These are phyloP conservation scores for Penaeus monodon DNA, from an alignment of 2,888 invertebrate species.

Conservation along the genomic window DNA sequence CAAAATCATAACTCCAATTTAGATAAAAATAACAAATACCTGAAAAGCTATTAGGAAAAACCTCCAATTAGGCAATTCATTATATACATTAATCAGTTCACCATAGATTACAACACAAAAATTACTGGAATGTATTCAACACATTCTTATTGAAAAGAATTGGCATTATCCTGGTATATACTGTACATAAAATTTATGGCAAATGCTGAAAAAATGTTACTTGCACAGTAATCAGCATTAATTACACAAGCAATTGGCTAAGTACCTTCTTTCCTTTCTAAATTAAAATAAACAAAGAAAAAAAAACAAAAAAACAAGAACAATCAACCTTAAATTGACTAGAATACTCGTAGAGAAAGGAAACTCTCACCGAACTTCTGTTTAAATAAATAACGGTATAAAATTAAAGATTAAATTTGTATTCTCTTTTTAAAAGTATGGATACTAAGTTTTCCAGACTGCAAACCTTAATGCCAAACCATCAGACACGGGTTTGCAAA, in stretches of 20 bases:
- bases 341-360: constrained; percentile 13
- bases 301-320: neutral
- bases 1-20: too few species aligned
- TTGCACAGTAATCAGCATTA: too few species aligned
- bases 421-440: neutral
- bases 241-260: too few species aligned
- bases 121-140: constrained; percentile 6
- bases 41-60: neutral
- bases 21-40: neutral
- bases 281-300: neutral
- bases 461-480: too few species aligned
- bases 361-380: neutral
- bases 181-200: too few species aligned
- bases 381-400: neutral
- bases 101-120: constrained; percentile 5
- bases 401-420: neutral
- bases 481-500: too few species aligned
- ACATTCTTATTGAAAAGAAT: constrained; percentile 10
- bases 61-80: neutral
- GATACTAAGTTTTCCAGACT: too few species aligned
- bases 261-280: too few species aligned
- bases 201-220: too few species aligned
- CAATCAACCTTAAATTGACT: constrained; percentile 26
- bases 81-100: constrained; percentile 11
- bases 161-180: too few species aligned